Evolutionary conservation across 1,140 invertebrate genomes (phyloP).

Genomic region (Drosophila nasuta): DNA sequence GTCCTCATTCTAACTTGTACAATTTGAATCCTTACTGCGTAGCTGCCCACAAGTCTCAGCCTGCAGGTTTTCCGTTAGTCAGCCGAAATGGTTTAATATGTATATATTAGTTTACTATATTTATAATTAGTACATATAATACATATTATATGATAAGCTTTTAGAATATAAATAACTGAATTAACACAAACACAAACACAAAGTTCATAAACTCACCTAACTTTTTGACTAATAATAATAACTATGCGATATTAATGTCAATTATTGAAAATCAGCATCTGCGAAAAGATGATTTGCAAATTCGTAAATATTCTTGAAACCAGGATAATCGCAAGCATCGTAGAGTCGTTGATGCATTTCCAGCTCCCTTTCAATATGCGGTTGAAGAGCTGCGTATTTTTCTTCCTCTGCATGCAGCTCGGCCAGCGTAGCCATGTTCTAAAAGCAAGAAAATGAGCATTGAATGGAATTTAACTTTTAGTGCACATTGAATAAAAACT

Average conservation of each 20-base stretch:
- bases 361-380: slow-evolving; percentile 51
- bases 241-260: not conserved
- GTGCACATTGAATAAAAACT: not conserved
- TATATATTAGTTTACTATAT: too few relatives aligned
- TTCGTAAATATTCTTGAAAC: slow-evolving; percentile 30
- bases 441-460: not conserved
- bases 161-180: too few relatives aligned
- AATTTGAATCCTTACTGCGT: too few relatives aligned
- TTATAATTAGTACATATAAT: too few relatives aligned
- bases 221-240: too few relatives aligned
- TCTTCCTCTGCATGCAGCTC: slow-evolving; percentile 56
- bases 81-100: too few relatives aligned
- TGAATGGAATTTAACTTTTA: not conserved
- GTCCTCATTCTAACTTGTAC: too few relatives aligned
- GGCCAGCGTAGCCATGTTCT: slow-evolving; percentile 71
- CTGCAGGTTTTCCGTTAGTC: too few relatives aligned
- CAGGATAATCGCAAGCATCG: slow-evolving; percentile 17
- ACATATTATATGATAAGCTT: too few relatives aligned
- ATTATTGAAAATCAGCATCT: not conserved
- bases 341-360: slow-evolving; percentile 50
- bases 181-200: too few relatives aligned
- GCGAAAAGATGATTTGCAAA: slow-evolving; percentile 25
- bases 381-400: slow-evolving; percentile 43
- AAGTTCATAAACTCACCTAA: too few relatives aligned
- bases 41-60: too few relatives aligned